These are phyloP conservation scores for Callaeas wilsoni DNA, from an alignment of 2,113 vertebrate genomes.

Conservation along the genomic window DNA sequence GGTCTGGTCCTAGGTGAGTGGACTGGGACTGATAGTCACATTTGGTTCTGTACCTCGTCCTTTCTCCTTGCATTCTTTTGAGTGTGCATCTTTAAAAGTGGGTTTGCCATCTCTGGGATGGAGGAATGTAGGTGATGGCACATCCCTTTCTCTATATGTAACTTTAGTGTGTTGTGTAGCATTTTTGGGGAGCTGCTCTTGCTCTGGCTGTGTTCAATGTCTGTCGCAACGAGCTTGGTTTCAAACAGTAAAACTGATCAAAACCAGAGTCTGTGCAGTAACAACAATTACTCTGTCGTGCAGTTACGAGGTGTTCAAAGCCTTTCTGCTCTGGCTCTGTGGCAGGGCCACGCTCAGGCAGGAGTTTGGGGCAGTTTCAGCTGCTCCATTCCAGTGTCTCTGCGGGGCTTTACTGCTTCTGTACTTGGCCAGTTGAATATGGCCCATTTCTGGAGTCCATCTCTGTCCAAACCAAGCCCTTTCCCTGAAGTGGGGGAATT, in stretches of 20 bases:
- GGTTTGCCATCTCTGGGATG: not conserved
- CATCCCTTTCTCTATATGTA: fast-evolving
- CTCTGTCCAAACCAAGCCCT: not conserved
- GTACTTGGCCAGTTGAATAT: not conserved
- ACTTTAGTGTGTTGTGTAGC: fast-evolving
- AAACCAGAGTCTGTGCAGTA: slow-evolving; percentile 38
- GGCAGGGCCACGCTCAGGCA: not conserved
- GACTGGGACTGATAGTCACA: not conserved
- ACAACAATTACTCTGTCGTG: not conserved
- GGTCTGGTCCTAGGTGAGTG: not conserved
- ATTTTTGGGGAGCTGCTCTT: not conserved
- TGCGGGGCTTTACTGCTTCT: not conserved
- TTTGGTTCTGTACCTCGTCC: not conserved
- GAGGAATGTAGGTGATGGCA: not conserved
- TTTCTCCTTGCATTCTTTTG: not conserved
- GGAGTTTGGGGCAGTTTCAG: not conserved
- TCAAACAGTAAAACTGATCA: slow-evolving; percentile 27
- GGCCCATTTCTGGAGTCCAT: fast-evolving
- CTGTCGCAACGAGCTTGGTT: not conserved
- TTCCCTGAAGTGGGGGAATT: not conserved
- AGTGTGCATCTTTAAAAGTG: too few species aligned
- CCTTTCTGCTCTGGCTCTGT: not conserved
- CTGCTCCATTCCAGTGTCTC: not conserved
- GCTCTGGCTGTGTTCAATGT: slow-evolving; percentile 19
- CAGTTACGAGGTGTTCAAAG: slow-evolving; percentile 45